Evolutionary conservation across 2,797 vertebrate genomes (phyloP).

Genomic region (Brachyalestes nurse): DNA sequence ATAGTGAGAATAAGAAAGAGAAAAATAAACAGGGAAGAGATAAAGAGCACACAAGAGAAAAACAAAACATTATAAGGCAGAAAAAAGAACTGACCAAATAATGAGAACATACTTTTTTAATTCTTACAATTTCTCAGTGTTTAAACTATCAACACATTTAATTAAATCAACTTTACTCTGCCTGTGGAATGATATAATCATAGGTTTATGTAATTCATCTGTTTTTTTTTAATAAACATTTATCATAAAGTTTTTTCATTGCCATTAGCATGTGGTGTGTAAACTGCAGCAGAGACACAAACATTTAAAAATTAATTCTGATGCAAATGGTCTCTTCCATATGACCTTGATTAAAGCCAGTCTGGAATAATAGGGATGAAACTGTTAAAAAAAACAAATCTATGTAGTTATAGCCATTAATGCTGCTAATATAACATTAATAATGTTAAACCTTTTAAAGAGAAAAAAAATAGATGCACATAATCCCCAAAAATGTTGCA

Average conservation of each 20-base stretch:
- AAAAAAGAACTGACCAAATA: conserved; percentile 1
- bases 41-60: not conserved
- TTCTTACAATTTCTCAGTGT: conserved; percentile 34
- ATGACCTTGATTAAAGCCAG: conserved; percentile 23
- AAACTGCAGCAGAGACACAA: conserved; percentile 29
- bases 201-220: not conserved
- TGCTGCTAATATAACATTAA: conserved; percentile 1
- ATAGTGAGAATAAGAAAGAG: not conserved
- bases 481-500: conserved; percentile 29
- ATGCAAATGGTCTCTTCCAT: conserved; percentile 18
- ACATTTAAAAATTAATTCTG: conserved; percentile 16
- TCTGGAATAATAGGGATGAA: conserved; percentile 25
- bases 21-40: not conserved
- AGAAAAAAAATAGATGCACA: conserved; percentile 40
- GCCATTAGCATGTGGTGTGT: conserved; percentile 20
- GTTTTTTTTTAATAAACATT: conserved; percentile 16
- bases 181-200: not conserved
- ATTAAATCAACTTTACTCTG: conserved; percentile 5
- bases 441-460: conserved; percentile 59
- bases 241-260: conserved; percentile 4
- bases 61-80: not conserved
- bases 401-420: conserved; percentile 17
- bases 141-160: conserved; percentile 37
- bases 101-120: conserved; percentile 15
- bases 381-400: no score